Percentiles rank a stretch among this genome's conserved stretches.
phyloP scores from a whole-genome alignment of 2,888 invertebrate species.

The Epiblema foenella region DNA sequence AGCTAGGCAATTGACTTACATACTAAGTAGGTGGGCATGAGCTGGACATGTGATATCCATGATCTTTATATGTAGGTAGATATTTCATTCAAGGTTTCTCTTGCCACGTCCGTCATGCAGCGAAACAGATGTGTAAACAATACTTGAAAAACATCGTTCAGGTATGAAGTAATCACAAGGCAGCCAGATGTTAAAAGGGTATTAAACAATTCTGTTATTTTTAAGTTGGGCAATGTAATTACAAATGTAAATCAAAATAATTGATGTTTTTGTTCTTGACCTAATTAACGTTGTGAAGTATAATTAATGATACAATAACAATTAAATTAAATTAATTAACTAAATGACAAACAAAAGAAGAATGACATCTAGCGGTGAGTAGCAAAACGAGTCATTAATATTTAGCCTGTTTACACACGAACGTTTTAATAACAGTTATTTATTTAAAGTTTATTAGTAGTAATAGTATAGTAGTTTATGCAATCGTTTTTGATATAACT shows the following conservation, averaged over 20 bases:
- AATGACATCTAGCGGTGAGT: conserved; percentile 25
- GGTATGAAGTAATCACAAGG: not conserved
- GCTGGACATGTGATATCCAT: no score
- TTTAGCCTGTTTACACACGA: no score
- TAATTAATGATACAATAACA: not conserved
- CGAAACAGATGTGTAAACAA: conserved; percentile 32
- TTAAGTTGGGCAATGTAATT: not conserved
- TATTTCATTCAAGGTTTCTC: not conserved
- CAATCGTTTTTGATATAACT: no score
- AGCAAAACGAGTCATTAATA: not conserved
- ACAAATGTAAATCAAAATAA: not conserved
- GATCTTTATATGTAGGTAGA: not conserved
- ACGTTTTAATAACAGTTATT: no score
- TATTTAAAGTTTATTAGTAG: no score
- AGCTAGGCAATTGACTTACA: no score
- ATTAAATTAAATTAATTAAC: not conserved
- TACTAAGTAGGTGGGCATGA: no score
- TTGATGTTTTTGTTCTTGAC: no score
- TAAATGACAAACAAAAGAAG: not conserved
- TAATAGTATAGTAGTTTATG: no score
- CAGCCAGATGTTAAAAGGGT: not conserved
- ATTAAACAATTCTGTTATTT: no score
- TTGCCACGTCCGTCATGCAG: not conserved
- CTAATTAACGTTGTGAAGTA: no score
- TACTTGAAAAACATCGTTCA: not conserved